Percentiles rank a stretch among this genome's conserved stretches.
These are phyloP conservation scores for Meloe dianella DNA, from an alignment of 2,888 invertebrate genomes.

Conservation along the genomic window DNA sequence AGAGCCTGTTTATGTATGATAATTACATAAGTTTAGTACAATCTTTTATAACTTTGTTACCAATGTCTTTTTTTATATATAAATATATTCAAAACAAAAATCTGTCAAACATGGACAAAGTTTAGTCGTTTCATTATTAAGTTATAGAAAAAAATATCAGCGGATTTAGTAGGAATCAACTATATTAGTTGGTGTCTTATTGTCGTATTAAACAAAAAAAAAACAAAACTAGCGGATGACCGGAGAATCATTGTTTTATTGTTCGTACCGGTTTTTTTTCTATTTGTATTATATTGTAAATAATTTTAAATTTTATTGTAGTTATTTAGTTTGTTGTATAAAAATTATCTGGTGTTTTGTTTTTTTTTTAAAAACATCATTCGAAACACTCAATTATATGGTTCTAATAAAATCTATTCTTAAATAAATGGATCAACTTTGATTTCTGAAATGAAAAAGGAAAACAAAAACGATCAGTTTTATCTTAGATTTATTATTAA, in stretches of 20 bases:
- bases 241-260: no score
- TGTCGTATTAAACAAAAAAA: conserved; percentile 45
- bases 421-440: conserved; percentile 41
- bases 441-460: background rate
- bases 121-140: conserved; percentile 15
- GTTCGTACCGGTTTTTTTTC: conserved; percentile 52
- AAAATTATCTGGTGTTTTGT: conserved; percentile 50
- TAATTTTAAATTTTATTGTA: conserved; percentile 42
- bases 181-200: conserved; percentile 53
- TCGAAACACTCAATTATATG: conserved; percentile 48
- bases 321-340: conserved; percentile 48
- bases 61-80: conserved; percentile 48
- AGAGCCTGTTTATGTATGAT: conserved; percentile 41
- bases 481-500: conserved; percentile 33
- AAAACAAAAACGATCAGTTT: background rate
- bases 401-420: conserved; percentile 45
- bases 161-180: conserved; percentile 41
- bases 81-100: conserved; percentile 16
- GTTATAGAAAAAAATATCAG: conserved; percentile 18
- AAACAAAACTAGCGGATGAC: no score
- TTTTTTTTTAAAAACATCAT: conserved; percentile 54
- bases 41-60: conserved; percentile 57
- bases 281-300: conserved; percentile 57
- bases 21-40: conserved; percentile 48
- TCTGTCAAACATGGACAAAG: conserved; percentile 22